These are phyloP conservation scores for Atractosteus spatula DNA, from an alignment of 2,113 vertebrate species.

Conservation along the genomic window DNA sequence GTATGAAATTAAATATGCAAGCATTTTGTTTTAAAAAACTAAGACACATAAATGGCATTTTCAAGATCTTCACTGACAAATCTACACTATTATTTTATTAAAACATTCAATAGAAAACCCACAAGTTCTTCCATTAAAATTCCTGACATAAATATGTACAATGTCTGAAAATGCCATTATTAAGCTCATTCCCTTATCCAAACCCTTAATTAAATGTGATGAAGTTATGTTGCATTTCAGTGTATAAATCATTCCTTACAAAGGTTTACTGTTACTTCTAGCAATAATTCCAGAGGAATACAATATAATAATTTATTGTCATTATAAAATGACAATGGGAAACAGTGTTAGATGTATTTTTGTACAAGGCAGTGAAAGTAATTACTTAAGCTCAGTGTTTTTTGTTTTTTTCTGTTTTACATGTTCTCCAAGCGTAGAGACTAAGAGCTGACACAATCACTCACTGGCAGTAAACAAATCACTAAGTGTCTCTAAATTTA, in stretches of 20 bases:
- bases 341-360: slow-evolving; percentile 65
- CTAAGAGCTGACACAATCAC: neutral
- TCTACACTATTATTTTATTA: neutral
- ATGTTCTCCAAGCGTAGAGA: neutral
- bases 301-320: slow-evolving; percentile 72
- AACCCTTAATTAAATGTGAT: slow-evolving; percentile 55
- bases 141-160: neutral
- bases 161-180: neutral
- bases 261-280: slow-evolving; percentile 76
- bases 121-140: neutral
- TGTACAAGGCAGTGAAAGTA: slow-evolving; percentile 66
- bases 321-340: slow-evolving; percentile 72
- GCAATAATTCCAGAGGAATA: slow-evolving; percentile 80
- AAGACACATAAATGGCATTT: neutral
- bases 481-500: no score
- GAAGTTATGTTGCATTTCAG: slow-evolving; percentile 63
- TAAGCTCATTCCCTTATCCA: slow-evolving; percentile 41
- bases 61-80: neutral
- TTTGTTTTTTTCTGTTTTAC: slow-evolving; percentile 45
- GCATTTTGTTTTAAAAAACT: neutral
- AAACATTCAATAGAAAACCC: slow-evolving; percentile 9
- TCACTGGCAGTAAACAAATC: neutral
- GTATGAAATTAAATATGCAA: neutral
- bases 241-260: slow-evolving; percentile 81
- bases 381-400: slow-evolving; percentile 32